Evolutionary conservation across 2,797 vertebrate species (phyloP).

Genomic region (Chelmon rostratus): DNA sequence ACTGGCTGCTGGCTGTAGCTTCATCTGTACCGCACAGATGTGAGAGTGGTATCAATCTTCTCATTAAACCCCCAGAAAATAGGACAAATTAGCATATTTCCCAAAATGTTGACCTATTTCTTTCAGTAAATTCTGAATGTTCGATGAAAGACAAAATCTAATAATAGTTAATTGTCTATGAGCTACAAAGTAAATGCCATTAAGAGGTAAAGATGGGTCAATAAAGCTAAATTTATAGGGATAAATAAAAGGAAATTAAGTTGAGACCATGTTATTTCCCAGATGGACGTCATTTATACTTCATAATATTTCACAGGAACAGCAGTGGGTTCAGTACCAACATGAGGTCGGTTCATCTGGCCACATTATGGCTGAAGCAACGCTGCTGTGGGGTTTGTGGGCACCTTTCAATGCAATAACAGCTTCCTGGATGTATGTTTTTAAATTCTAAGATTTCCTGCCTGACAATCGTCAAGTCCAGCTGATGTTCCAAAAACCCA

Average conservation of each 20-base stretch:
- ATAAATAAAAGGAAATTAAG: constrained; percentile 36
- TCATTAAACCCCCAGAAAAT: background rate
- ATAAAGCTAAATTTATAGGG: background rate
- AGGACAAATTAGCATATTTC: background rate
- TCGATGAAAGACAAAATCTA: constrained; percentile 8
- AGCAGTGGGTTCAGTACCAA: constrained; percentile 1
- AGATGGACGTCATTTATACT: constrained; percentile 21
- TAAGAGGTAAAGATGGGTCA: constrained; percentile 9
- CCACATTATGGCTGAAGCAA: constrained; percentile 24
- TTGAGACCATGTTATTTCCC: constrained; percentile 23
- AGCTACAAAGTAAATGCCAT: constrained; percentile 15
- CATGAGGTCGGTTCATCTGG: constrained; percentile 32
- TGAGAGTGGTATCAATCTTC: background rate
- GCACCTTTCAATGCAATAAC: background rate
- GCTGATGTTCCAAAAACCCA: background rate
- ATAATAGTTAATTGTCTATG: background rate
- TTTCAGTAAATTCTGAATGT: background rate
- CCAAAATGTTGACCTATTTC: constrained; percentile 1
- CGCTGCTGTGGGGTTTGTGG: background rate
- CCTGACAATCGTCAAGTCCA: constrained; percentile 13
- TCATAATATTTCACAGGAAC: constrained; percentile 21
- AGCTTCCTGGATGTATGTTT: background rate
- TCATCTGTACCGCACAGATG: background rate
- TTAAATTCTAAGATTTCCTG: constrained; percentile 8
- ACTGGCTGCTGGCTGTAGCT: background rate